These are phyloP conservation scores for Pitangus sulphuratus DNA, from an alignment of 2,797 vertebrate species.

Conservation along the genomic window DNA sequence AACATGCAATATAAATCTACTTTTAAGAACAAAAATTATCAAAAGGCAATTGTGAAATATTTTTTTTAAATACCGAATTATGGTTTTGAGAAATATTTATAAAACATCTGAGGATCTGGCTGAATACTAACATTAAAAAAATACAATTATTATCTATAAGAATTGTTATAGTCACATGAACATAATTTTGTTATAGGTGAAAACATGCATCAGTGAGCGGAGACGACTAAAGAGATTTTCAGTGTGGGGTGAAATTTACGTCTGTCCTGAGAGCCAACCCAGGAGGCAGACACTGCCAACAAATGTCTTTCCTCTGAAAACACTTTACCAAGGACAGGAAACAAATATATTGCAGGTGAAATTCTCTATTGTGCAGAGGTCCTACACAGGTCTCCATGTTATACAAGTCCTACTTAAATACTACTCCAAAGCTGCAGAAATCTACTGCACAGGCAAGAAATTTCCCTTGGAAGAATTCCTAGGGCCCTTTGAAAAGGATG, in stretches of 20 bases:
- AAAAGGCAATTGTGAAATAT: background rate
- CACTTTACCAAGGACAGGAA: background rate
- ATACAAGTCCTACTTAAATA: constrained; percentile 38
- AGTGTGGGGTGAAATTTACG: background rate
- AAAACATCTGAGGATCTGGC: background rate
- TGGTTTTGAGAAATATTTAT: background rate
- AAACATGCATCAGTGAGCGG: background rate
- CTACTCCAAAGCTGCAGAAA: constrained; percentile 17
- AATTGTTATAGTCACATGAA: background rate
- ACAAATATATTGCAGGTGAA: constrained; percentile 55
- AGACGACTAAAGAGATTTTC: background rate
- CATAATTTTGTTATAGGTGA: background rate
- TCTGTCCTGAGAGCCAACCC: background rate
- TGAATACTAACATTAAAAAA: background rate
- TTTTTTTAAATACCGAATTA: background rate
- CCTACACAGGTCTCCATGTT: constrained; percentile 43
- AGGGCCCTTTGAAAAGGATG: constrained; percentile 17
- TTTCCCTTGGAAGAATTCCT: constrained; percentile 45
- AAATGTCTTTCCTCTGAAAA: constrained; percentile 19
- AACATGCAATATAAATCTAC: background rate
- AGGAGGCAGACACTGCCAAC: background rate
- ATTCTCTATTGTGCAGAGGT: constrained; percentile 8
- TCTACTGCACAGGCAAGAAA: constrained; percentile 11
- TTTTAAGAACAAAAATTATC: background rate
- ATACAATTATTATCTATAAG: background rate